A percentile compares a stretch with the other conserved stretches of the same genome.
These are phyloP conservation scores for Drosophila phalerata DNA, from an alignment of 2,888 invertebrate species.

Conservation along the genomic window DNA sequence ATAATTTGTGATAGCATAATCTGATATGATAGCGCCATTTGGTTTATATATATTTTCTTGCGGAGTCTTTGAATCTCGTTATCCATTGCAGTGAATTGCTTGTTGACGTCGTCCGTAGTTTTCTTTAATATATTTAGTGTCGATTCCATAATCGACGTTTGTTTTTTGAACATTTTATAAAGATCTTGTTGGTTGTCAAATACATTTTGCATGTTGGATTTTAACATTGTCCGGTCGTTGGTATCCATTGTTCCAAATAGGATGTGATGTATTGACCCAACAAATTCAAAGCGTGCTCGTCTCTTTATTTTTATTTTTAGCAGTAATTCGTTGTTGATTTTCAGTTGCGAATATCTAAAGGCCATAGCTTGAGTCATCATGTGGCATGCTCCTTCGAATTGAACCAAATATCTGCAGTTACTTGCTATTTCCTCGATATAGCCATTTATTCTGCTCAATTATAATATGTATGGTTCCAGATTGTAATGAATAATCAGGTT, in stretches of 20 bases:
- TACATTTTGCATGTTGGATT: neutral
- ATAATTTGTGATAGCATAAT: neutral
- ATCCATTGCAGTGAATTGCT: neutral
- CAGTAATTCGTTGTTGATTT: too few relatives aligned
- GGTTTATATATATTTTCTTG: neutral
- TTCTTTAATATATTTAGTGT: neutral
- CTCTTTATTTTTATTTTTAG: too few relatives aligned
- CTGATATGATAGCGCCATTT: neutral
- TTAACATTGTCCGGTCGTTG: neutral
- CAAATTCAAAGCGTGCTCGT: neutral
- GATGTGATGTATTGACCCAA: neutral
- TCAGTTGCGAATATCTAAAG: too few relatives aligned
- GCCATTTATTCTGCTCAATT: too few relatives aligned
- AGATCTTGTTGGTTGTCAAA: neutral
- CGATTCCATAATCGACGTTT: neutral
- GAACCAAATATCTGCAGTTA: too few relatives aligned
- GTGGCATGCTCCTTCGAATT: too few relatives aligned
- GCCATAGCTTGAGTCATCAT: too few relatives aligned
- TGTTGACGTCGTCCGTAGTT: neutral
- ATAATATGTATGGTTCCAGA: too few relatives aligned
- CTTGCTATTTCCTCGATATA: too few relatives aligned
- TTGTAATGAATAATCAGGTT: too few relatives aligned
- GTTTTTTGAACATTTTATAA: neutral
- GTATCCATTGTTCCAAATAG: too few relatives aligned
- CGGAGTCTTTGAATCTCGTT: neutral